Evolutionary conservation across 2,113 vertebrate genomes (phyloP).

Genomic region (Poeciliopsis retropinna): DNA sequence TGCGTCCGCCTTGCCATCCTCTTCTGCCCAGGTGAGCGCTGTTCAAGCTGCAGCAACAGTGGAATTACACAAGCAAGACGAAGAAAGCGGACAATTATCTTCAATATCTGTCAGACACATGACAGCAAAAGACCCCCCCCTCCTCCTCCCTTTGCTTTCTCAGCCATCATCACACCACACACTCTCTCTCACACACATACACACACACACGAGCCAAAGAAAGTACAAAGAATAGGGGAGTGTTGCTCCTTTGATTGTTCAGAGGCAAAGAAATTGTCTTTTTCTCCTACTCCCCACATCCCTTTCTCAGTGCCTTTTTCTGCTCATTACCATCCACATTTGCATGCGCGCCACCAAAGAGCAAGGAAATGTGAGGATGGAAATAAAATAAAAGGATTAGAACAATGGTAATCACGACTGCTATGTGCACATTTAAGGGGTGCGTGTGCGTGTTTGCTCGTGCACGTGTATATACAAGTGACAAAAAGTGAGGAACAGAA

Average conservation of each 20-base stretch:
- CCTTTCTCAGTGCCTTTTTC: slow-evolving; percentile 68
- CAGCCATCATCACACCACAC: slow-evolving; percentile 51
- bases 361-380: slow-evolving; percentile 67
- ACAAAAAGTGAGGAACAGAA: slow-evolving; percentile 43
- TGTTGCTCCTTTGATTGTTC: slow-evolving; percentile 80
- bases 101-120: slow-evolving; percentile 85
- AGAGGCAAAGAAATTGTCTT: slow-evolving; percentile 73
- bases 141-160: slow-evolving; percentile 8
- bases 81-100: slow-evolving; percentile 85
- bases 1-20: slow-evolving; percentile 56
- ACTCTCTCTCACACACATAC: slow-evolving; percentile 2
- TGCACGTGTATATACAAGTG: slow-evolving; percentile 27
- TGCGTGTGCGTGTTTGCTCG: slow-evolving; percentile 16
- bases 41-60: slow-evolving; percentile 67
- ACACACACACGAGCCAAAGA: slow-evolving; percentile 59
- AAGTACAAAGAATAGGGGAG: slow-evolving; percentile 79
- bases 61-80: slow-evolving; percentile 80
- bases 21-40: slow-evolving; percentile 78
- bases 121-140: slow-evolving; percentile 71
- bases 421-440: slow-evolving; percentile 31
- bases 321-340: slow-evolving; percentile 81
- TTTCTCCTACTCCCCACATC: slow-evolving; percentile 40
- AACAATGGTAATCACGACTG: slow-evolving; percentile 77
- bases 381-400: slow-evolving; percentile 81
- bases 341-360: slow-evolving; percentile 80